Evolutionary conservation across 2,888 invertebrate genomes (phyloP).

Genomic region (Archips crataeganus): DNA sequence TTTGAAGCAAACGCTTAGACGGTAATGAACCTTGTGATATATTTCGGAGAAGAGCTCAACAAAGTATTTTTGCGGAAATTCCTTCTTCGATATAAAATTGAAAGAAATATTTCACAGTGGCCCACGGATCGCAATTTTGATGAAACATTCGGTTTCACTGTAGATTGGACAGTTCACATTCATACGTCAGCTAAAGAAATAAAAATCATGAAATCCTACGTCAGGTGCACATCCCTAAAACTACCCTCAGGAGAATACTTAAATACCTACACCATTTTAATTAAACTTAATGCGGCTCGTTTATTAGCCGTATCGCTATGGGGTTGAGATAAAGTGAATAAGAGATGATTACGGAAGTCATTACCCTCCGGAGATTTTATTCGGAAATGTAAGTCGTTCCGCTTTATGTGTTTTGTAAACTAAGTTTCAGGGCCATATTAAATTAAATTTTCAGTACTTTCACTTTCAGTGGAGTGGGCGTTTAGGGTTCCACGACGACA

Average conservation of each 20-base stretch:
- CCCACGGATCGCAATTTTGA: too few relatives aligned
- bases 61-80: too few relatives aligned
- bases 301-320: slow-evolving; percentile 34
- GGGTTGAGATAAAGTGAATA: slow-evolving; percentile 36
- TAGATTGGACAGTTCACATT: not conserved
- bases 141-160: too few relatives aligned
- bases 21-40: too few relatives aligned
- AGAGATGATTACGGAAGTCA: slow-evolving; percentile 29
- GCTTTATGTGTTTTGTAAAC: slow-evolving; percentile 17
- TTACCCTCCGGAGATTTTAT: slow-evolving; percentile 27
- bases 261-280: slow-evolving; percentile 28
- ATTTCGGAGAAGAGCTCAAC: too few relatives aligned
- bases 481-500: not conserved
- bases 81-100: too few relatives aligned
- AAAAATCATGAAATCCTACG: not conserved
- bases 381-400: slow-evolving; percentile 23
- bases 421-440: slow-evolving; percentile 18
- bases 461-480: not conserved
- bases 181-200: not conserved
- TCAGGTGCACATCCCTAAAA: slow-evolving; percentile 10
- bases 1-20: too few relatives aligned
- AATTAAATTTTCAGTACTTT: slow-evolving; percentile 20
- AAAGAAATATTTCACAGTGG: too few relatives aligned
- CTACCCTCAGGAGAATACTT: slow-evolving; percentile 14
- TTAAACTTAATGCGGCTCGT: slow-evolving; percentile 35